These are phyloP conservation scores for Salarias fasciatus DNA, from an alignment of 2,797 vertebrate genomes.

Conservation along the genomic window DNA sequence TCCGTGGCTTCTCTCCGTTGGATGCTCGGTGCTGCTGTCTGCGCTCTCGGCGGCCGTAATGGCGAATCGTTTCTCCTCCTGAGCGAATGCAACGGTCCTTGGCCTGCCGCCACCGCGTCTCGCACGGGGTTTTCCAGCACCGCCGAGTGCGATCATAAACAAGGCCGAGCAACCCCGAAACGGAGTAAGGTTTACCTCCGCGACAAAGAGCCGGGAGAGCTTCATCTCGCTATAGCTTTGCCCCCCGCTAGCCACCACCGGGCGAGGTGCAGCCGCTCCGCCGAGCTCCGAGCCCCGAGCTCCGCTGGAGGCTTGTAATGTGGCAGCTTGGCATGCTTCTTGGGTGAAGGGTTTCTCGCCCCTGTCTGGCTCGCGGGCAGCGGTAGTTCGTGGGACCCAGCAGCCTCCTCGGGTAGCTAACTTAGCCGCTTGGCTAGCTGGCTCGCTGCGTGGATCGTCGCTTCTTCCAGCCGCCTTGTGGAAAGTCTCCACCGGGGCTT, in stretches of 20 bases:
- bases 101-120: conserved; percentile 45
- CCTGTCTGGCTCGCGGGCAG: conserved; percentile 25
- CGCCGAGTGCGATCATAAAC: conserved; percentile 1
- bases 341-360: conserved; percentile 18
- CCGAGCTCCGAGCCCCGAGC: conserved; percentile 36
- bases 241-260: conserved; percentile 68
- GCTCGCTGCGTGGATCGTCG: conserved; percentile 57
- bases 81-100: conserved; percentile 67
- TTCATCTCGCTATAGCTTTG: conserved; percentile 65
- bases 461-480: conserved; percentile 28
- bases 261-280: conserved; percentile 26
- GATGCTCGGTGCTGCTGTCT: conserved; percentile 70
- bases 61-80: conserved; percentile 81
- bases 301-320: conserved; percentile 34
- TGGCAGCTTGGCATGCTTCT: conserved; percentile 35
- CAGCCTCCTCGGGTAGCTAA: conserved; percentile 58
- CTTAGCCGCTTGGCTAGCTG: conserved; percentile 46
- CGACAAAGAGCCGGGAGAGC: conserved; percentile 43
- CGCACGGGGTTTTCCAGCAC: conserved; percentile 17
- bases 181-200: conserved; percentile 30
- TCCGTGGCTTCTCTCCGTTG: conserved; percentile 66
- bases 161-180: conserved; percentile 21
- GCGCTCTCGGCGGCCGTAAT: conserved; percentile 80
- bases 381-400: conserved; percentile 48
- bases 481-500: conserved; percentile 26